Evolutionary conservation across 2,113 vertebrate species (phyloP).

Genomic region (Chiloscyllium plagiosum): DNA sequence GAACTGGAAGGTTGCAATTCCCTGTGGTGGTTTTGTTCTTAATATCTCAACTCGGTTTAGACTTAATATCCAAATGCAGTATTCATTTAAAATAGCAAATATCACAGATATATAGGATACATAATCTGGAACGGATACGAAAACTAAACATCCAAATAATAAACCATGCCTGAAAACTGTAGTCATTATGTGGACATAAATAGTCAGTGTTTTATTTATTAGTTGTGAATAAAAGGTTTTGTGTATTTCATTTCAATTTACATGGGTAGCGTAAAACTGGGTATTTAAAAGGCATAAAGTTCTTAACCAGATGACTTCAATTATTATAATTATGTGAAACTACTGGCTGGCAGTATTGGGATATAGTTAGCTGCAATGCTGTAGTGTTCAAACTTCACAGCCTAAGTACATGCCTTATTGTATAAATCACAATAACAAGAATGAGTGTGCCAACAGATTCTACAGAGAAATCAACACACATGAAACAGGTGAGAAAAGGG

Average conservation of each 20-base stretch:
- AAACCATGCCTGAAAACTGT: background rate
- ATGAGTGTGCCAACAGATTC: background rate
- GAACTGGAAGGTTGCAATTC: background rate
- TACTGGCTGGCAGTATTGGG: background rate
- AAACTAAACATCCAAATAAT: background rate
- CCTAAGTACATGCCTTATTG: background rate
- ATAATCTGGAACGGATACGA: background rate
- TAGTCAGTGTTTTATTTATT: background rate
- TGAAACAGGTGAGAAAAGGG: background rate
- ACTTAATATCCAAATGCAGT: background rate
- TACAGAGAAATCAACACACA: background rate
- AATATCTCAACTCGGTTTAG: background rate
- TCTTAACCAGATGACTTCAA: background rate
- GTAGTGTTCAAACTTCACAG: background rate
- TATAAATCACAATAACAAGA: background rate
- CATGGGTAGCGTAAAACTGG: background rate
- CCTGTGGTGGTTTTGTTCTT: background rate
- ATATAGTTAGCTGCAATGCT: background rate
- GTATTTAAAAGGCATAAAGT: background rate
- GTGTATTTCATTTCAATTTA: background rate
- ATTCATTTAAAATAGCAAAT: constrained; percentile 3
- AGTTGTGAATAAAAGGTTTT: background rate
- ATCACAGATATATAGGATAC: background rate
- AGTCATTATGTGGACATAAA: background rate
- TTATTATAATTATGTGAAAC: background rate